phyloP scores from a whole-genome alignment of 2,888 invertebrate genomes.

The Himalopsyche anomala region DNA sequence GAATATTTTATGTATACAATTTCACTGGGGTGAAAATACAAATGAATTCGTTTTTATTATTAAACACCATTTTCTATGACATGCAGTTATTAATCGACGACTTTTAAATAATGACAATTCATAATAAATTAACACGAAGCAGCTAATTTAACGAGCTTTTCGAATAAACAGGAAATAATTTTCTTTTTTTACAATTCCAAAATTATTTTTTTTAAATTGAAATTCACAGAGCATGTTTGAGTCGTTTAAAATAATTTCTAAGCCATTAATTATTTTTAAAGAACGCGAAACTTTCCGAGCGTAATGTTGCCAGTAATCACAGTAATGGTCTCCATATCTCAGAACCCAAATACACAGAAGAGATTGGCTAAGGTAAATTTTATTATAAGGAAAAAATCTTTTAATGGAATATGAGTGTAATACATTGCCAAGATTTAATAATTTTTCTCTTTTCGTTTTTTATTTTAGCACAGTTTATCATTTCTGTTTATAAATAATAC shows the following conservation, averaged over 20 bases:
- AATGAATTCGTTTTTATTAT: no score
- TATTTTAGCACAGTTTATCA: background rate
- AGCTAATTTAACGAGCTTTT: no score
- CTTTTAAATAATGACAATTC: no score
- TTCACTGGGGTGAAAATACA: no score
- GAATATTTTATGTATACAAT: no score
- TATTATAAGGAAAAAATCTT: slow-evolving; percentile 1
- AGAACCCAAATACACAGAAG: slow-evolving; percentile 9
- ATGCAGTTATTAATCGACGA: no score
- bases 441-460: background rate
- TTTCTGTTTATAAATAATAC: background rate
- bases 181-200: no score
- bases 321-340: slow-evolving; percentile 6
- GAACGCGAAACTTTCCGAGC: slow-evolving; percentile 4
- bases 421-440: background rate
- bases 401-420: background rate
- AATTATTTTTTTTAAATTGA: background rate
- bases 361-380: slow-evolving; percentile 14
- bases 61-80: no score
- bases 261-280: slow-evolving; percentile 20
- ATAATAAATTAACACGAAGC: no score
- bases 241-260: slow-evolving; percentile 8
- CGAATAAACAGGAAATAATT: no score
- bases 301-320: slow-evolving; percentile 18
- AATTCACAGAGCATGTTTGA: slow-evolving; percentile 20